phyloP scores from a whole-genome alignment of 2,888 invertebrate species.

The Drosophila setosimentum region DNA sequence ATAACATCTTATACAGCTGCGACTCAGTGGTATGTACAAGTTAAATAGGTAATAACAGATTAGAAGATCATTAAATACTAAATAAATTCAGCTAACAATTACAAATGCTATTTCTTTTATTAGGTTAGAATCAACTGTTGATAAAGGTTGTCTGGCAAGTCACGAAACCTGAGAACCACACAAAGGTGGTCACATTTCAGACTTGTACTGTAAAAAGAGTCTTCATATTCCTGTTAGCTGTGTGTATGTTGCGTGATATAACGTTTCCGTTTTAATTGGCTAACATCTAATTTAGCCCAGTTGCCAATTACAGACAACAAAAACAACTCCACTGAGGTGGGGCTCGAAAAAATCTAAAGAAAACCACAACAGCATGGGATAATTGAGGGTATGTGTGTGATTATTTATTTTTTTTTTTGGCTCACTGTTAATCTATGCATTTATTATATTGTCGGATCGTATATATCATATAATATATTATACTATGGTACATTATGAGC shows the following conservation, averaged over 20 bases:
- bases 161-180: too few relatives aligned
- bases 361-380: conserved; percentile 19
- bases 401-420: neutral
- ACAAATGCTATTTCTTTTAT: neutral
- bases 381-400: neutral
- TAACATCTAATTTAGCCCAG: conserved; percentile 30
- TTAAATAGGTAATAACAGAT: neutral
- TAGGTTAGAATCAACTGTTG: neutral
- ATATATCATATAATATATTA: conserved; percentile 16
- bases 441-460: conserved; percentile 32
- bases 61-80: neutral
- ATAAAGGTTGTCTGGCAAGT: neutral
- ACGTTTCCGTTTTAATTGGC: conserved; percentile 47
- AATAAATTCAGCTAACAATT: neutral
- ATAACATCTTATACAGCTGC: neutral
- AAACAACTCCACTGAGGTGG: neutral
- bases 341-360: conserved; percentile 12
- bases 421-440: conserved; percentile 37
- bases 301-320: conserved; percentile 22
- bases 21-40: neutral
- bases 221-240: neutral
- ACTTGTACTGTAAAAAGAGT: neutral
- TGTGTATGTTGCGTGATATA: conserved; percentile 13
- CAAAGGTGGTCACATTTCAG: neutral
- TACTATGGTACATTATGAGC: conserved; percentile 29